phyloP scores from a whole-genome alignment of 1,140 invertebrate genomes.

The Anagrus nilaparvatae region DNA sequence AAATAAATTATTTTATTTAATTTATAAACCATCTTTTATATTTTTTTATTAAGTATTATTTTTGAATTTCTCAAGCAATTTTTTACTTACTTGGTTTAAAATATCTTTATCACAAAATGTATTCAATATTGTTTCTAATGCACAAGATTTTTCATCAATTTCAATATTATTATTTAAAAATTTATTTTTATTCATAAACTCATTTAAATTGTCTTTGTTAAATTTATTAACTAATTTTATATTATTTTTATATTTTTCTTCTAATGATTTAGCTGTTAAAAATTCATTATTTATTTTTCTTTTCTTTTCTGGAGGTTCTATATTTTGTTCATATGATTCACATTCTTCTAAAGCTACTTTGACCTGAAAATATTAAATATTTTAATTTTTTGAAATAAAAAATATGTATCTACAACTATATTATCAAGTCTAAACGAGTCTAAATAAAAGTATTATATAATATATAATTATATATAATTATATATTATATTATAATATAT shows the following conservation, averaged over 20 bases:
- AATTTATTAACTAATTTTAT: conserved; percentile 22
- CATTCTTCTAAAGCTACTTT: conserved; percentile 24
- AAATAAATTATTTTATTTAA: too few relatives aligned
- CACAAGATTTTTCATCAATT: conserved; percentile 6
- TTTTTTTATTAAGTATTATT: too few relatives aligned
- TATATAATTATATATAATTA: neutral
- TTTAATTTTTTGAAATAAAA: conserved; percentile 1
- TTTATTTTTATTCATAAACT: conserved; percentile 21
- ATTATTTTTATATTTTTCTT: conserved; percentile 23
- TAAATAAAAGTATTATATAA: neutral
- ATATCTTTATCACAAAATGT: conserved; percentile 27
- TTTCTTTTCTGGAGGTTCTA: conserved; percentile 10
- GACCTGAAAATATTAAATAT: conserved; percentile 22
- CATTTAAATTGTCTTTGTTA: conserved; percentile 20
- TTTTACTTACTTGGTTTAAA: neutral
- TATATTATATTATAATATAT: conserved; percentile 6
- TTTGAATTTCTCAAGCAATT: neutral
- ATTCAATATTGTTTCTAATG: conserved; percentile 28
- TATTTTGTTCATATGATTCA: conserved; percentile 9
- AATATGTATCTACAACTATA: neutral
- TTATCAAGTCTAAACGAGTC: conserved; percentile 4
- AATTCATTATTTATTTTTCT: conserved; percentile 7
- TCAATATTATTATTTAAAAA: conserved; percentile 17
- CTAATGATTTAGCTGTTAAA: conserved; percentile 12
- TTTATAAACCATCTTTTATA: too few relatives aligned